Base-by-base conservation (phyloP, 1,140 invertebrate species). In the Nymphalis io region DNA sequence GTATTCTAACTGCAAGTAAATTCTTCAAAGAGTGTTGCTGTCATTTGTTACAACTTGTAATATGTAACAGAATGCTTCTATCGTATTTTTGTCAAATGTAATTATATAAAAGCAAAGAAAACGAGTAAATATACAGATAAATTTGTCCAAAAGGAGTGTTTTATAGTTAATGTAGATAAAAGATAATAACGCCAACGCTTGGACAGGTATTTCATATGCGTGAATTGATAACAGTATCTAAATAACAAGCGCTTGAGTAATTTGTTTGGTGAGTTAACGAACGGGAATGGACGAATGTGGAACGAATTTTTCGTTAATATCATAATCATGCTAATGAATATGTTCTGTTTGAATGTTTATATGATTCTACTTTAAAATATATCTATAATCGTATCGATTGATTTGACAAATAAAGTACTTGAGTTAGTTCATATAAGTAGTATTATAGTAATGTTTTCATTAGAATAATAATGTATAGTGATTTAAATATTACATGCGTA, bases 1-100 rank as follows among this genome's bases (percentile, higher is more conserved):
- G 78, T 79, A 80, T 75, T 83, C 67, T 81, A 80, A 76, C 81
- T 76, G 75, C 68, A 68, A 78, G 81, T 81, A 74, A 86, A 82
- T 77, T 71, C 67, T 69, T 70, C 72, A 74, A 63, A 60, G 73
- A 73, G 75, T 78, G 70, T 79, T 85, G 70, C 76, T 83, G 74
- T 72, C 61, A 77, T 82, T 79, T 83, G 65, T 55, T 75, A 77
- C 77, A 79, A 72, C 77, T 74, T 12, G 68, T 33, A 72, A 64
- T 63, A 58, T 60, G 57, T 46, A 68, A 33, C 4, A 0, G 27
- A 33, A 33, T 33, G 27, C 4, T 33, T 33, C 27, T 8, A 3
- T 33, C 27, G 27, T 33, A 33, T 5, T 1, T 27, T 33, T 23
- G 4, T n/a, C n/a, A n/a, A n/a, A n/a, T n/a, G n/a, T n/a, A n/a